Evolutionary conservation across 2,113 vertebrate species (phyloP), one percentile per base, ranked within the genome.

Genomic region (Xenus cinereus): DNA sequence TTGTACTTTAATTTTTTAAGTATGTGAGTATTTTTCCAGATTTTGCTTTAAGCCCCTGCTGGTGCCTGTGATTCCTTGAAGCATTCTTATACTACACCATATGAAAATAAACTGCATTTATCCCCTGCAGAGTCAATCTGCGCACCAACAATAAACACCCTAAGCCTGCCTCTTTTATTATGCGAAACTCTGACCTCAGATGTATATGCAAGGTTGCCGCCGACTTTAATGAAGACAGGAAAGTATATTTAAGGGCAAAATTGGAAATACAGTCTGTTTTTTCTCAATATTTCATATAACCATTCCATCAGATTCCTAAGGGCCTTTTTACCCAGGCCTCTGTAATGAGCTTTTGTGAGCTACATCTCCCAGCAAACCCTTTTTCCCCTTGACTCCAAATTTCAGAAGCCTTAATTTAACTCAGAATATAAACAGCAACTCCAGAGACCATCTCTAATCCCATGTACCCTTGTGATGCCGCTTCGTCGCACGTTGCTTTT

Each of bases 371-470:
- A 89, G 88, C 37, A 95, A 90, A 37, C 16, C 45, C 35, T 37
- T 46, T 68, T 90, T 45, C 48, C 86, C 71, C 62, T 60, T 41
- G 33, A 74, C 60, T 93, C 53, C 19, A 28, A 37, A 50, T 95
- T 90, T 93, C 84, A 93, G 57, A 87, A 92, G 86, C 46, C 90
- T 90, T 93, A 87, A 78, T 92, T 95, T 95, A 91, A 72, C 81
- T 80, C 19, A 0, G 37, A 80, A 54, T 50, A 95, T 54, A 95
- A 90, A 85, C 51, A 89, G 80, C 77, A 91, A 33, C 91, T 90
- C 89, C 86, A 91, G 82, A 75, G 92, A 94, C 78, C 35, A 37
- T 83, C 89, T 95, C 67, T 75, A 92, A 92, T 76, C 67, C 62
- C 45, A 32, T 0, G 0, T 56, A 93, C 54, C 72, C 45, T 50